Base-by-base conservation (phyloP, 1,140 invertebrate genomes). In the Caenorhabditis brenneri region DNA sequence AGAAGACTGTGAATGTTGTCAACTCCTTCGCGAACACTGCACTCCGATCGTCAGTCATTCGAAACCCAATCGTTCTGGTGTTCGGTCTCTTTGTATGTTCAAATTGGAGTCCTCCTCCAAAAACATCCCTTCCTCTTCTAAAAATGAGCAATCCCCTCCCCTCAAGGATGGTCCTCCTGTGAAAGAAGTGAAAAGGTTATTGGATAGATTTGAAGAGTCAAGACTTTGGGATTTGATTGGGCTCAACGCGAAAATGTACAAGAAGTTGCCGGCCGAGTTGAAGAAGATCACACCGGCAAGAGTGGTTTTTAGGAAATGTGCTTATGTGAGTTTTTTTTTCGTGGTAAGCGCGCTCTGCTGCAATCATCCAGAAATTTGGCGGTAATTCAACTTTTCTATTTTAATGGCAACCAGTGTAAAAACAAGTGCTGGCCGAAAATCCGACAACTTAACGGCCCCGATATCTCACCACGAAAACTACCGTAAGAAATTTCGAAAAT, bases 281-380 rank as follows among this genome's bases (percentile, higher is more conserved):
- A 74, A 24, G n/a, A 42, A 46, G 22, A n/a, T 74, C 2, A 19
- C 65, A n/a, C 16, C 16, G 33, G 42, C 33, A 4, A 12, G 22
- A 74, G 3, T 74, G n/a, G 65, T 74, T 46, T 74, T 74, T n/a
- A 74, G 24, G n/a, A 74, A 74, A n/a, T 74, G 36, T 16, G n/a
- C 36, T 19, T 74, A 74, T 74, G 65, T 74, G 65, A 42, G 65
- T 74, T 31, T 46, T 42, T 24, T 58, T 58, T 58, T n/a, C n/a
- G n/a, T n/a, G n/a, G n/a, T n/a, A n/a, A n/a, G n/a, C n/a, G n/a
- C n/a, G n/a, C n/a, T n/a, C n/a, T n/a, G n/a, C n/a, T n/a, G n/a
- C n/a, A n/a, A n/a, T n/a, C n/a, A n/a, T n/a, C n/a, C n/a, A n/a
- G n/a, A n/a, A n/a, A n/a, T n/a, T n/a, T n/a, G n/a, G n/a, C n/a